Conservation (phyloP, 2,888 invertebrate genomes). For the Tyria jacobaeae region DNA sequence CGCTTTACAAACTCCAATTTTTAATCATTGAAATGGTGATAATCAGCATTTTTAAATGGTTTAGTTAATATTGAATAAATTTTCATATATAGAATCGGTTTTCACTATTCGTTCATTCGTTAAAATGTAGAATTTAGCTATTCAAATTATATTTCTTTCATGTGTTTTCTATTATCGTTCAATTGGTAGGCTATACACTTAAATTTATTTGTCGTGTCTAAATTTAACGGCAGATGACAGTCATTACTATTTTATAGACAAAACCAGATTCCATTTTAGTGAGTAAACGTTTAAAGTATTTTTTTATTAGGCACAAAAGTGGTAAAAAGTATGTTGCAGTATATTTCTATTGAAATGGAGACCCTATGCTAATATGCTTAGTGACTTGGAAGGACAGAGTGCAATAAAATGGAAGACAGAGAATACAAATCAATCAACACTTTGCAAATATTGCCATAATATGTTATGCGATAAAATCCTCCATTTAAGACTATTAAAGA, state of each 20-base stretch:
- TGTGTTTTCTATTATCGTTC: not conserved
- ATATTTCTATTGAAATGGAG: not conserved
- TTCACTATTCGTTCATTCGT: not conserved
- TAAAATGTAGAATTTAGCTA: not conserved
- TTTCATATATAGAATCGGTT: not conserved
- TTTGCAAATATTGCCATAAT: too few relatives aligned
- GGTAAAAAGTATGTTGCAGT: not conserved
- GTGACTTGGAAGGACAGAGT: not conserved
- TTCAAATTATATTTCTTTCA: not conserved
- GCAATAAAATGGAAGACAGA: not conserved
- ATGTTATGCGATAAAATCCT: not conserved
- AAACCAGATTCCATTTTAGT: too few relatives aligned
- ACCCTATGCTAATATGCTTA: not conserved
- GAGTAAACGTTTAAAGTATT: too few relatives aligned
- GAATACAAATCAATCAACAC: not conserved
- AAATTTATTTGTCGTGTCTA: too few relatives aligned
- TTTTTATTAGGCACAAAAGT: not conserved
- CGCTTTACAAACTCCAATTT: conserved; percentile 39
- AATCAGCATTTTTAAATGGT: conserved; percentile 16
- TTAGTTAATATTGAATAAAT: not conserved
- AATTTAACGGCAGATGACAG: not conserved
- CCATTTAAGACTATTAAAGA: not conserved
- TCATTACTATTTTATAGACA: not conserved
- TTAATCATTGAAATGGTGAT: conserved; percentile 43
- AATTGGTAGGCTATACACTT: too few relatives aligned